These are phyloP conservation scores for Hirundichthys speculiger DNA, from an alignment of 2,113 vertebrate species.

Conservation along the genomic window DNA sequence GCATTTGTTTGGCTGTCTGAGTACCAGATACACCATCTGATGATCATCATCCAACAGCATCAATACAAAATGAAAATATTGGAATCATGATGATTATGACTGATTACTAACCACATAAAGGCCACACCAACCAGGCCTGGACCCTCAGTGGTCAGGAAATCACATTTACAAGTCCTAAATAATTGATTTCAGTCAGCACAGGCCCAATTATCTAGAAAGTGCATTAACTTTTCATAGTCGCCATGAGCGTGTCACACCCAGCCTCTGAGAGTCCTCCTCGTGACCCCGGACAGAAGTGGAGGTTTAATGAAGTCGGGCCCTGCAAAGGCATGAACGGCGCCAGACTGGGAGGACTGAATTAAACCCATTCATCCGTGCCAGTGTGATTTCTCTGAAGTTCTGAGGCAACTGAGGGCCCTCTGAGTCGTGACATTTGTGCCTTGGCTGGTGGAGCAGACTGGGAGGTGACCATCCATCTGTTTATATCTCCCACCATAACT, in stretches of 20 bases:
- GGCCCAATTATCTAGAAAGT: conserved; percentile 21
- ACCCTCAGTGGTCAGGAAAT: not conserved
- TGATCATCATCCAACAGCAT: too few species aligned
- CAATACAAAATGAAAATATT: too few species aligned
- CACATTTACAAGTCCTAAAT: too few species aligned
- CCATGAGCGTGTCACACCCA: conserved; percentile 43
- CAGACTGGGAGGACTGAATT: conserved; percentile 52
- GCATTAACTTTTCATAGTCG: conserved; percentile 56
- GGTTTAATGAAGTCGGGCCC: conserved; percentile 63
- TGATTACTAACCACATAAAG: too few species aligned
- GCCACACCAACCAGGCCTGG: not conserved
- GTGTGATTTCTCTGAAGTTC: conserved; percentile 63
- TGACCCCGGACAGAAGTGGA: conserved; percentile 45
- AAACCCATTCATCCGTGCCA: conserved; percentile 65
- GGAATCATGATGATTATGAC: too few species aligned
- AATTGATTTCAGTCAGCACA: too few species aligned
- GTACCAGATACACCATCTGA: too few species aligned
- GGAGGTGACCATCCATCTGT: conserved; percentile 45
- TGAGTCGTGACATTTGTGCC: conserved; percentile 67
- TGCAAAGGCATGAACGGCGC: conserved; percentile 54
- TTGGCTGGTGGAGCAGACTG: conserved; percentile 52
- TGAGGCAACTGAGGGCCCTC: conserved; percentile 40
- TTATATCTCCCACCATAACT: conserved; percentile 22
- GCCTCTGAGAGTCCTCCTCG: conserved; percentile 39
- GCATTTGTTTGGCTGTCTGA: too few species aligned